phyloP scores from a whole-genome alignment of 2,797 vertebrate genomes.

The Heliangelus exortis region DNA sequence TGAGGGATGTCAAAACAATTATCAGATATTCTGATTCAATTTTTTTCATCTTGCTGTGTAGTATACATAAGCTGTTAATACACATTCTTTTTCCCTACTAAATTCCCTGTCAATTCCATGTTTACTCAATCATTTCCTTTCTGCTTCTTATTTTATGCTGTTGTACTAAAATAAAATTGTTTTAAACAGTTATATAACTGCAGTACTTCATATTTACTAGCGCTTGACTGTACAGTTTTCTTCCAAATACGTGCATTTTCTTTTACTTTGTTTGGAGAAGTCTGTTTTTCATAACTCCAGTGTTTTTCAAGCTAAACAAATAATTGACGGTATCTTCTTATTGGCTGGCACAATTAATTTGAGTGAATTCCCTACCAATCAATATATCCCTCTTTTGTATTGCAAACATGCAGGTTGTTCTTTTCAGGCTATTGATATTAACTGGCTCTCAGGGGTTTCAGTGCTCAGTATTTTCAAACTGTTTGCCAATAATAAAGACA shows the following conservation, averaged over 20 bases:
- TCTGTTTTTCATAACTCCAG: background rate
- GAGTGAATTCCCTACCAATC: background rate
- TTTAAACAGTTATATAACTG: background rate
- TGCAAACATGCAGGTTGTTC: constrained; percentile 12
- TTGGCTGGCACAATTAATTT: constrained; percentile 34
- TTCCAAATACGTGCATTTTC: background rate
- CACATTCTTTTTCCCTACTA: background rate
- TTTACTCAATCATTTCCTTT: background rate
- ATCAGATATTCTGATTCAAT: background rate
- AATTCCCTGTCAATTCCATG: background rate
- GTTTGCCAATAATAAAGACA: constrained; percentile 26
- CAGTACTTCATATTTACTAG: background rate
- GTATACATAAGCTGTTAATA: background rate
- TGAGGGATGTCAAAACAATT: background rate
- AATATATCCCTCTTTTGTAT: constrained; percentile 21
- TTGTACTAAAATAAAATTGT: background rate
- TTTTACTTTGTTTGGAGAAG: background rate
- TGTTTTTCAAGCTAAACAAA: constrained; percentile 19
- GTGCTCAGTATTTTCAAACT: constrained; percentile 32
- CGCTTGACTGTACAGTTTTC: background rate
- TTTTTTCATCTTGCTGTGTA: background rate
- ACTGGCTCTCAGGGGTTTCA: background rate
- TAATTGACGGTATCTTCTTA: constrained; percentile 19
- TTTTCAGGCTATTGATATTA: constrained; percentile 2
- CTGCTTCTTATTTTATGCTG: background rate